Percentiles rank a stretch among this genome's conserved stretches.
Conservation (phyloP, 2,113 vertebrate species). For the Struthio camelus region DNA sequence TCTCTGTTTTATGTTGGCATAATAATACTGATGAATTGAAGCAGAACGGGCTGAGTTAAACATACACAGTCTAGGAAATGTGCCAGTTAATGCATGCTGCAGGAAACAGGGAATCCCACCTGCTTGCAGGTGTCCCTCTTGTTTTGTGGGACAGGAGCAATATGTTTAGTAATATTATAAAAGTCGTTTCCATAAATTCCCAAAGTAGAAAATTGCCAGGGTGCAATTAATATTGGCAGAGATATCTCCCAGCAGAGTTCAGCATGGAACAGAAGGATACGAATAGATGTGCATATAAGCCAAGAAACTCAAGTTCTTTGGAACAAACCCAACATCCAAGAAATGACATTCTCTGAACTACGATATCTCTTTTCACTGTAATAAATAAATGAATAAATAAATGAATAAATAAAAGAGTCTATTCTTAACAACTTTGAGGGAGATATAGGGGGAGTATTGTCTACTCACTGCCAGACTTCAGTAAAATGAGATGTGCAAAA, state of each 20-base stretch:
- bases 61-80: neutral
- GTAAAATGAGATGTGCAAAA: neutral
- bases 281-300: neutral
- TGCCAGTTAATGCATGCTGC: neutral
- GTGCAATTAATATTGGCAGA: neutral
- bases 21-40: neutral
- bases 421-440: neutral
- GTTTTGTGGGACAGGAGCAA: neutral
- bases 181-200: neutral
- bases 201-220: neutral
- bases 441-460: rapidly evolving
- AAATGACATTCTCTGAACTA: neutral
- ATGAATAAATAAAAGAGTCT: neutral
- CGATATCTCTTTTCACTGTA: neutral
- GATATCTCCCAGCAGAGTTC: neutral
- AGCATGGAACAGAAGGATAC: neutral
- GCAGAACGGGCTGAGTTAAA: neutral
- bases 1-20: neutral
- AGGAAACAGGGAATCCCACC: conserved; percentile 4
- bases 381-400: neutral
- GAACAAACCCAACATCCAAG: neutral
- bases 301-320: neutral
- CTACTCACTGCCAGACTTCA: neutral
- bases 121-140: neutral
- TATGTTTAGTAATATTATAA: neutral